These are phyloP conservation scores for Microctonus hyperodae DNA, from an alignment of 2,888 invertebrate species.

Conservation along the genomic window DNA sequence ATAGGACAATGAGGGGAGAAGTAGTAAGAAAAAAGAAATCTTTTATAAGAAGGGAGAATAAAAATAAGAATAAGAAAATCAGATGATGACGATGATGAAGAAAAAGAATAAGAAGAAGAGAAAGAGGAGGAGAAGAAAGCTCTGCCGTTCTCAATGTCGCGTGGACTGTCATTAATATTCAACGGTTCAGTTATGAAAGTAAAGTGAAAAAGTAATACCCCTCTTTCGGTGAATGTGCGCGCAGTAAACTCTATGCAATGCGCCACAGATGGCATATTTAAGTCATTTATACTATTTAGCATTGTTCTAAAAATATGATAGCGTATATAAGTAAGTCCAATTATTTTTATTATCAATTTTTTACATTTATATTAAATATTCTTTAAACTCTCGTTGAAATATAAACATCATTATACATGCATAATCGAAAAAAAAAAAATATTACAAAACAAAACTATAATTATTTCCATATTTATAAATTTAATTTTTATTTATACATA, in stretches of 20 bases:
- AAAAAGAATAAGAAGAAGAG: too few relatives aligned
- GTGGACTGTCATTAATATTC: conserved; percentile 60
- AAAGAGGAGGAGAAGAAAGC: too few relatives aligned
- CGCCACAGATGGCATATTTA: conserved; percentile 50
- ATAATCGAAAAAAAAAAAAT: too few relatives aligned
- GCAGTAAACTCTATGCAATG: conserved; percentile 22
- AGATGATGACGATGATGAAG: conserved; percentile 12
- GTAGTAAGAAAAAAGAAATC: too few relatives aligned
- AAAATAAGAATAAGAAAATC: too few relatives aligned
- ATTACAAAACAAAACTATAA: too few relatives aligned
- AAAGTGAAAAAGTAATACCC: conserved; percentile 61
- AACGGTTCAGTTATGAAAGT: conserved; percentile 62
- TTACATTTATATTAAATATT: conserved; percentile 3
- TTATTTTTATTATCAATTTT: conserved; percentile 42
- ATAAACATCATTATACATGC: too few relatives aligned
- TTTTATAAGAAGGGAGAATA: too few relatives aligned
- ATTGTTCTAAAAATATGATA: conserved; percentile 54
- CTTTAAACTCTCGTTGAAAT: background rate
- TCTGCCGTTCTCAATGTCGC: too few relatives aligned
- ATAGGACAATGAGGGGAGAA: conserved; percentile 23
- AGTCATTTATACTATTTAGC: conserved; percentile 58
- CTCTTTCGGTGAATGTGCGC: conserved; percentile 27
- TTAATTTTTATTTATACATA: too few relatives aligned
- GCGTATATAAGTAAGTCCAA: conserved; percentile 49
- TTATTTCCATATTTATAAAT: too few relatives aligned